Evolutionary conservation across 2,113 vertebrate species (phyloP), one percentile per base, ranked within the genome.

Genomic region (Neotragus moschatus): DNA sequence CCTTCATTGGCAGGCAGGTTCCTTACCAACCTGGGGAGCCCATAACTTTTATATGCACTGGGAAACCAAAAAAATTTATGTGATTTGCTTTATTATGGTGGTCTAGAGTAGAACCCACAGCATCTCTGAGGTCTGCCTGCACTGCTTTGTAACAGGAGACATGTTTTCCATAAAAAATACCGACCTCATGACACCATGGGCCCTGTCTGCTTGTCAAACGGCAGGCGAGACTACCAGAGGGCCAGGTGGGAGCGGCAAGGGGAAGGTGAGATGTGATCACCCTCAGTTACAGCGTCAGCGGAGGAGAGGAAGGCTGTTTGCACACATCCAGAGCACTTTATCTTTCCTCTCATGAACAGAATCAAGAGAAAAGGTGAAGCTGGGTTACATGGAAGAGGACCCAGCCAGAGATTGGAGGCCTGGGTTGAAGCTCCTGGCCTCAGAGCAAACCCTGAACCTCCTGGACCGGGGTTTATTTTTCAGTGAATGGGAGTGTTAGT

Each of bases 271-370:
- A 9, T 56, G 2, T 10, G 17, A 33, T 70, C 28, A 3, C 17
- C 26, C 1, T 36, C 63, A n/a, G 26, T 43, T 11, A 66, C 2
- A 7, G 12, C 6, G 1, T 36, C 16, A 1, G 0, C 6, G 2
- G 56, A 47, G 5, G 23, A 79, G 23, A 49, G 25, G 26, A 56
- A 61, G 79, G 55, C 60, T 11, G 3, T 73, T 95, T 88, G 47
- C 66, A 60, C 53, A 95, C 88, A 60, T 47, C 84, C 45, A 49
- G 21, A 79, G 56, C 81, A 45, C 33, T 75, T 43, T 11, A 30
- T 33, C 51, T 87, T 45, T 23, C 28, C 9, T 55, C 4, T 92
- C 30, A 33, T 75, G 26, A 91, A 23, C 30, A 84, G 39, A n/a
- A 49, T 49, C 11, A 70, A 80, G 70, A 85, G 90, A 70, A 84